A percentile compares a stretch with the other conserved stretches of the same genome.
phyloP scores from a whole-genome alignment of 2,888 invertebrate genomes.

The Spialia ferax region DNA sequence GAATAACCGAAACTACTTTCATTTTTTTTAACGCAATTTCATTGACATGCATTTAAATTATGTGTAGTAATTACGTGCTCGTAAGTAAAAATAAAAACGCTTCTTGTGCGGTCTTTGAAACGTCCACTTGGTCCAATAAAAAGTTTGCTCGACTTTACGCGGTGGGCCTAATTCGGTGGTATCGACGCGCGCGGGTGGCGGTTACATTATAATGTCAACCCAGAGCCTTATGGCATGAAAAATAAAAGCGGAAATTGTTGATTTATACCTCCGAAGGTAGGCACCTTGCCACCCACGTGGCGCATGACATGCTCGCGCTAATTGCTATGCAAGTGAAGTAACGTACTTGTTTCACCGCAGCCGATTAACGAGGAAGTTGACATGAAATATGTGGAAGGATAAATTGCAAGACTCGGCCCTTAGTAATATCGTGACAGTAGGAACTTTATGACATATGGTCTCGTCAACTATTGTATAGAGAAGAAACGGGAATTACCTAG shows the following conservation, averaged over 20 bases:
- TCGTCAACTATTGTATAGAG: too few species aligned
- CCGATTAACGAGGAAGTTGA: constrained; percentile 15
- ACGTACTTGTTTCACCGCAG: constrained; percentile 18
- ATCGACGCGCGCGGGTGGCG: constrained; percentile 27
- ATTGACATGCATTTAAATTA: background rate
- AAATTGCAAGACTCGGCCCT: background rate
- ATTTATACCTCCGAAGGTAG: constrained; percentile 18
- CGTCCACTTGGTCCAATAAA: background rate
- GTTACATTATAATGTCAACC: constrained; percentile 13
- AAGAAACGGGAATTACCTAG: too few species aligned
- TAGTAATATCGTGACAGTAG: background rate
- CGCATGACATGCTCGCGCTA: constrained; percentile 25
- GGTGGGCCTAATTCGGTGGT: constrained; percentile 15
- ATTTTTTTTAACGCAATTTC: background rate
- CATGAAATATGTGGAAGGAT: background rate
- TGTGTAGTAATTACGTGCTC: background rate
- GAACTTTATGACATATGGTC: too few species aligned
- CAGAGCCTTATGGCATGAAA: constrained; percentile 24
- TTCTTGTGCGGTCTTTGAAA: constrained; percentile 2
- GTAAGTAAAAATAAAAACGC: background rate
- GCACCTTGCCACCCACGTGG: constrained; percentile 37
- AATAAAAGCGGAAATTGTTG: constrained; percentile 37
- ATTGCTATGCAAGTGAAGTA: constrained; percentile 37
- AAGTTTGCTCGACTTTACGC: constrained; percentile 9
- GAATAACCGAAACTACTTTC: background rate